Percentiles rank a stretch among this genome's conserved stretches.
Evolutionary conservation across 2,113 vertebrate species (phyloP).

Genomic region (Eurystomus gularis): DNA sequence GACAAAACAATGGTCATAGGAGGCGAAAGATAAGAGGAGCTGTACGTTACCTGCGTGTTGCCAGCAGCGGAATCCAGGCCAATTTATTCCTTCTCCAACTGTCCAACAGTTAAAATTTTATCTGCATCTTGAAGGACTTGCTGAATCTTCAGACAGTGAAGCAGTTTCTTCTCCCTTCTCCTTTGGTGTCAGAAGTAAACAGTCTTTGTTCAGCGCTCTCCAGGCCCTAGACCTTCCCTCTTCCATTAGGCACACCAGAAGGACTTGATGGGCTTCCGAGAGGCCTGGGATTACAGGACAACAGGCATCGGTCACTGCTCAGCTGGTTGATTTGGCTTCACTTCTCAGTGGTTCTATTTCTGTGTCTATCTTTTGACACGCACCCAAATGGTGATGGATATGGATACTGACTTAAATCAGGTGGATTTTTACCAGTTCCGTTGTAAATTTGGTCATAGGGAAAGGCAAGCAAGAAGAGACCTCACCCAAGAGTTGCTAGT

Average conservation of each 20-base stretch:
- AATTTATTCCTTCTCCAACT: not conserved
- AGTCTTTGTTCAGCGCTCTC: rapidly evolving
- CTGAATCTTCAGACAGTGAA: not conserved
- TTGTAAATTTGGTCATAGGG: not conserved
- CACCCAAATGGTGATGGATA: not conserved
- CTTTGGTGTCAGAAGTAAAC: not conserved
- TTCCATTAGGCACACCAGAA: not conserved
- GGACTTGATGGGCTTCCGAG: not conserved
- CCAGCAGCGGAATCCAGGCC: not conserved
- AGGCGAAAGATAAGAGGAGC: not conserved
- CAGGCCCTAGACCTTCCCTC: not conserved
- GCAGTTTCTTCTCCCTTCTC: not conserved
- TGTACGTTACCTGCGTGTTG: not conserved
- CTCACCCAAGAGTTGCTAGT: not conserved
- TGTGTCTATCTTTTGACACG: not conserved
- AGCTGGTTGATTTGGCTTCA: not conserved
- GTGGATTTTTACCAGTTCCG: not conserved
- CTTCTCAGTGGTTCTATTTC: not conserved
- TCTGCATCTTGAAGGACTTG: not conserved
- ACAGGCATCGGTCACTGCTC: not conserved
- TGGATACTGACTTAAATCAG: not conserved
- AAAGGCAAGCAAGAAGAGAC: not conserved
- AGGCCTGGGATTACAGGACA: not conserved
- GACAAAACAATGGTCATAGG: not conserved
- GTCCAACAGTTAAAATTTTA: not conserved